Conservation (phyloP, 2,113 vertebrate species). For the Piaya cayana region DNA sequence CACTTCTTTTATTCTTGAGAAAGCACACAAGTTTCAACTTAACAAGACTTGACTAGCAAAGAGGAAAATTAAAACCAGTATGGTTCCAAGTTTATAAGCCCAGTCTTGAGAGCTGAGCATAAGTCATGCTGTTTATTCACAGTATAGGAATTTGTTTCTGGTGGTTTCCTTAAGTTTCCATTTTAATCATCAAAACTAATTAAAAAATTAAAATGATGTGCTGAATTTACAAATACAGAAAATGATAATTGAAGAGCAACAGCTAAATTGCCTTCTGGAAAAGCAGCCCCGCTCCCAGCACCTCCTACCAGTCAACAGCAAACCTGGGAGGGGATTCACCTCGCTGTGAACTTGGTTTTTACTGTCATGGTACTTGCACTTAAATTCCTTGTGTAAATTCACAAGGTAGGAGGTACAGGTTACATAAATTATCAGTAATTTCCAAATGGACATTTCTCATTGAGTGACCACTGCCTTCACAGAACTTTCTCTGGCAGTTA, state of each 20-base stretch:
- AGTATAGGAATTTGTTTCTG: background rate
- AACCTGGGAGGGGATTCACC: background rate
- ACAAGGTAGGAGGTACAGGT: background rate
- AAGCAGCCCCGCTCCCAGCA: background rate
- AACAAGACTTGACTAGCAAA: background rate
- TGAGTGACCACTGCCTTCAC: background rate
- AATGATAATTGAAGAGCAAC: background rate
- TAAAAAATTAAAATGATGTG: background rate
- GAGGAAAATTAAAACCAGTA: background rate
- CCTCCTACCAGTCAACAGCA: background rate
- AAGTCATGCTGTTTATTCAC: background rate
- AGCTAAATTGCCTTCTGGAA: background rate
- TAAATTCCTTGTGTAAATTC: background rate
- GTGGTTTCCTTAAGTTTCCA: background rate
- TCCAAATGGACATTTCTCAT: background rate
- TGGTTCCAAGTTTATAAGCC: background rate
- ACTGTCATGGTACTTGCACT: slow-evolving; percentile 18
- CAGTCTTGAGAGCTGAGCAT: background rate
- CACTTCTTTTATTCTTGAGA: background rate
- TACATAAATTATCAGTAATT: background rate
- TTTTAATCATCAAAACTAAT: background rate
- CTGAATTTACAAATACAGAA: background rate
- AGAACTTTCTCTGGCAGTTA: background rate
- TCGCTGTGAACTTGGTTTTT: background rate
- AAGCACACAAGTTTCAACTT: background rate